Conservation (phyloP, 2,888 invertebrate species). For the Trypoxylon attenuatum region DNA sequence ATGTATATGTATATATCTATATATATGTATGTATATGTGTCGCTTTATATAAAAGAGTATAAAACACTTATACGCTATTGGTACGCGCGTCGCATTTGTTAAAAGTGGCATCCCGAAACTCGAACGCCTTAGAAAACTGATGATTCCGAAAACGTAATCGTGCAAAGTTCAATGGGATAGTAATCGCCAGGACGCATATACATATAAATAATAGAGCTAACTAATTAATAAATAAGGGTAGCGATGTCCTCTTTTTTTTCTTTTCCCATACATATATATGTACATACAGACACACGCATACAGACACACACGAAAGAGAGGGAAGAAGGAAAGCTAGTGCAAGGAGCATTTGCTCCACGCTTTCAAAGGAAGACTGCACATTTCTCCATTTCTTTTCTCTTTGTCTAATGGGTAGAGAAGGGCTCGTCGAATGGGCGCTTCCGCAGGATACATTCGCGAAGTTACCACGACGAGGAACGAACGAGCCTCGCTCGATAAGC, state of each 20-base stretch:
- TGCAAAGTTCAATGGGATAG: too few species aligned
- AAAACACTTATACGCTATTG: conserved; percentile 36
- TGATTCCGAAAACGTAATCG: conserved; percentile 21
- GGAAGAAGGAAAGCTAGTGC: not conserved
- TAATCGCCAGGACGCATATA: too few species aligned
- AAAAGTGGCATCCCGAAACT: not conserved
- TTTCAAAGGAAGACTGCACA: conserved; percentile 45
- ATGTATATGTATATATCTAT: conserved; percentile 5
- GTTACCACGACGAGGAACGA: too few species aligned
- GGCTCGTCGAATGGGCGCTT: conserved; percentile 8
- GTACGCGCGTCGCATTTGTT: not conserved
- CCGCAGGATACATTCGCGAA: too few species aligned
- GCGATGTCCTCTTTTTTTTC: too few species aligned
- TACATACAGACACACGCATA: conserved; percentile 20
- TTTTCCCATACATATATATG: conserved; percentile 52
- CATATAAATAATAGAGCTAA: conserved; percentile 63
- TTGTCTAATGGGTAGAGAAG: not conserved
- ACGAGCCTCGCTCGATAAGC: not conserved
- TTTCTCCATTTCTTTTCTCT: conserved; percentile 6
- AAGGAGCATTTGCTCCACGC: conserved; percentile 5
- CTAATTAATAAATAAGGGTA: conserved; percentile 64
- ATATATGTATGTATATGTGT: conserved; percentile 21
- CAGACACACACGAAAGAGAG: conserved; percentile 1
- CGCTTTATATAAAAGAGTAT: conserved; percentile 48
- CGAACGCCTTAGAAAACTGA: conserved; percentile 28